Conservation (phyloP, 2,797 vertebrate genomes). For the Lycodopsis pacificus region DNA sequence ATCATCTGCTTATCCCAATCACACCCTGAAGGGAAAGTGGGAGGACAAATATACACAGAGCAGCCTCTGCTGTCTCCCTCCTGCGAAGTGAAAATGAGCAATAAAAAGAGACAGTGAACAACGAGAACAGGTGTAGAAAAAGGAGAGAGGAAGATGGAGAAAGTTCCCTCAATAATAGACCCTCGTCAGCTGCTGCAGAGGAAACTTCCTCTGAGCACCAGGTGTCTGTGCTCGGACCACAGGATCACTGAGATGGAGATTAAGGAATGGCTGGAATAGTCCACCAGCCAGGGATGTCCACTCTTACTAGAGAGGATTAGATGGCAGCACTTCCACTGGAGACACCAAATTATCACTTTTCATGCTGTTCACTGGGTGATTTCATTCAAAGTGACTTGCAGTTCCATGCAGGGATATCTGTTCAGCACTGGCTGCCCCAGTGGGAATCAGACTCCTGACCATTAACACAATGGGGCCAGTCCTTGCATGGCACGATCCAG, state of each 20-base stretch:
- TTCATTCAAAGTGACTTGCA: constrained; percentile 51
- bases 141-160: background rate
- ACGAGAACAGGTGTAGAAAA: background rate
- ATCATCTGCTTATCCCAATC: constrained; percentile 18
- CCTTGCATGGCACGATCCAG: constrained; percentile 4
- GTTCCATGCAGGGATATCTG: constrained; percentile 11
- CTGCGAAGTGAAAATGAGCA: constrained; percentile 40
- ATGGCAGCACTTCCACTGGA: constrained; percentile 47
- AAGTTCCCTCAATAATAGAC: constrained; percentile 29
- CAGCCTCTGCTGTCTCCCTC: background rate
- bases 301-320: constrained; percentile 60
- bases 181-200: constrained; percentile 12
- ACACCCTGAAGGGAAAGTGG: constrained; percentile 16
- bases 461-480: background rate
- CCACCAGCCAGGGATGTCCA: constrained; percentile 50
- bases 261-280: constrained; percentile 54
- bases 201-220: constrained; percentile 37
- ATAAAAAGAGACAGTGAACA: background rate
- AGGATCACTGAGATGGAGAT: constrained; percentile 62
- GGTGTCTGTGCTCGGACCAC: constrained; percentile 59
- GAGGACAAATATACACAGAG: constrained; percentile 19
- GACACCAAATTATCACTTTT: constrained; percentile 66
- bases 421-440: constrained; percentile 20
- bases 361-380: constrained; percentile 40
- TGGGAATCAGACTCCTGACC: constrained; percentile 25